Conservation (phyloP, 2,113 vertebrate genomes). For the Balaenoptera acutorostrata region DNA sequence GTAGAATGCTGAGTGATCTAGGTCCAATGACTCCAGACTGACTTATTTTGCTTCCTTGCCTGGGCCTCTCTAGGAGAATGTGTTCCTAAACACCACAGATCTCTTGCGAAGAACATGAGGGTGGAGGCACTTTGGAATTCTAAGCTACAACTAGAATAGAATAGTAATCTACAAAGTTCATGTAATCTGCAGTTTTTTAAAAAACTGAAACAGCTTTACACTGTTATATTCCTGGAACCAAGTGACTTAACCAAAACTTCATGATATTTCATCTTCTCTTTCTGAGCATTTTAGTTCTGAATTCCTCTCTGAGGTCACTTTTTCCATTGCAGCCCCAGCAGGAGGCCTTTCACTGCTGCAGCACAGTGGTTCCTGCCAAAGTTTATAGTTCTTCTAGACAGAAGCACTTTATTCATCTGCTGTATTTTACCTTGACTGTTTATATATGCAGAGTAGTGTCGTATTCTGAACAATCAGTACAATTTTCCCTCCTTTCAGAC, state of each 20-base stretch:
- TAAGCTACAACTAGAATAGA: background rate
- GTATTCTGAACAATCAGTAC: background rate
- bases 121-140: background rate
- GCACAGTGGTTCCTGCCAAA: background rate
- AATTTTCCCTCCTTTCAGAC: background rate
- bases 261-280: slow-evolving; percentile 2
- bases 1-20: background rate
- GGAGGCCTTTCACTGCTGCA: background rate
- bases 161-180: background rate
- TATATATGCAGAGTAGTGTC: background rate
- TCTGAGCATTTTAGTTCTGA: background rate
- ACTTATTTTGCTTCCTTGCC: background rate
- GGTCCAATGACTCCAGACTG: background rate
- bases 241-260: background rate
- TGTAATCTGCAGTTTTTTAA: background rate
- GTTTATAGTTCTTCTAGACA: background rate
- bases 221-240: background rate
- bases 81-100: background rate
- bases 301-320: slow-evolving; percentile 25
- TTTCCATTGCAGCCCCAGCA: slow-evolving; percentile 23
- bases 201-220: background rate
- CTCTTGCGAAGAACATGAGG: background rate
- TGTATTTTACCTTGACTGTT: background rate
- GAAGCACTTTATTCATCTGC: slow-evolving; percentile 5
- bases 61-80: background rate